Evolutionary conservation across 2,113 vertebrate species (phyloP), one percentile per base, ranked within the genome.

Genomic region (Sinocyclocheilus maitianheensis): DNA sequence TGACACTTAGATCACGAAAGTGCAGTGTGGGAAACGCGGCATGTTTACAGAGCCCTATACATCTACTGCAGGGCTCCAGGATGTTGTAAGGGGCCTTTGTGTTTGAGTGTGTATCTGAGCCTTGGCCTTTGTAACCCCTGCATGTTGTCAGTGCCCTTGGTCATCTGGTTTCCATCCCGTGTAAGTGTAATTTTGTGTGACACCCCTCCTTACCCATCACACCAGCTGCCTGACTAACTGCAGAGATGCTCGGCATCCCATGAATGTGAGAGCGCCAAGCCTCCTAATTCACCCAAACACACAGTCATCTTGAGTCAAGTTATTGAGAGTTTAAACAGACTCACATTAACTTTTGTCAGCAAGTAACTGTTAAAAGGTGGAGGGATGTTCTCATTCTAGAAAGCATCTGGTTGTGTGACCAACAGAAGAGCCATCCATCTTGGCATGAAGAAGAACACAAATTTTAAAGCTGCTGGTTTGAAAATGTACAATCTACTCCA

Each of bases 161-260:
- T 87, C 89, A 91, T 91, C 90, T 91, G 91, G 86, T 92, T 91
- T 91, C 87, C 75, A 87, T 92, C 85, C 76, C 46, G 62, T 20
- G 1, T 40, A 81, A 88, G 85, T 85, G 84, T 91, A 89, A 89
- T 87, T 90, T 86, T 84, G 85, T 72, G 60, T 85, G 80, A 90
- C 78, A 88, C 83, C 51, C 74, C 79, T 69, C 40, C 85, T 22
- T 79, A 62, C 40, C 79, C 40, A 20, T 30, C 53, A 65, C 48
- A 76, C 77, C 90, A 88, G 87, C 87, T 89, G 84, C 84, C 86
- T 40, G 75, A 86, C 76, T 82, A 85, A 85, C 65, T 90, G 87
- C 86, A 87, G 55, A 85, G 87, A 90, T 89, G n/a, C 84, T 89
- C 84, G 46, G 37, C 87, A 91, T 92, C 91, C 90, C 87, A 77